Conservation (phyloP, 2,888 invertebrate genomes). For the Chymomyza fuscimana region DNA sequence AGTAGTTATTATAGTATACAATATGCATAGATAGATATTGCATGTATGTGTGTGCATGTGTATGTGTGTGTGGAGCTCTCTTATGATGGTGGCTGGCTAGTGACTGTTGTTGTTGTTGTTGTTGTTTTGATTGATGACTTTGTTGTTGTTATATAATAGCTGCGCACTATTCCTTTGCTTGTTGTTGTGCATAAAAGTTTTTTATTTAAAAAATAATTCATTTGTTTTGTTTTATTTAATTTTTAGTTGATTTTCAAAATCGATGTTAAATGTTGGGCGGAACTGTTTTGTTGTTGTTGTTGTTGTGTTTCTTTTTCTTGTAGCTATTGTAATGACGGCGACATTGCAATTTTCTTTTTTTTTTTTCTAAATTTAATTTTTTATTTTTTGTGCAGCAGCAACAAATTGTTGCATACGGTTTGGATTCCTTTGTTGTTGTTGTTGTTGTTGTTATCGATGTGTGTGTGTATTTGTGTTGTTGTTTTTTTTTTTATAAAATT, state of each 20-base stretch:
- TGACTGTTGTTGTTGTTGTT: conserved; percentile 6
- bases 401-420: not conserved
- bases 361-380: not conserved
- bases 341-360: not conserved
- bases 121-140: conserved; percentile 9
- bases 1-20: conserved; percentile 9
- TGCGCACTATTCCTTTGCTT: not conserved
- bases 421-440: conserved; percentile 19
- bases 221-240: conserved; percentile 15
- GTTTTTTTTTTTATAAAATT: conserved; percentile 15
- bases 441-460: conserved; percentile 29
- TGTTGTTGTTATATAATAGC: not conserved
- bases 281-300: conserved; percentile 54
- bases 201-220: conserved; percentile 34
- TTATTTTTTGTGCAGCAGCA: not conserved
- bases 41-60: conserved; percentile 24
- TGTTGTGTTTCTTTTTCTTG: conserved; percentile 32
- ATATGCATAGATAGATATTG: conserved; percentile 14
- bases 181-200: conserved; percentile 38
- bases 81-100: conserved; percentile 13
- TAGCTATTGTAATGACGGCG: not conserved
- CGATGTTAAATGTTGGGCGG: conserved; percentile 69
- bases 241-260: conserved; percentile 62
- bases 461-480: not conserved
- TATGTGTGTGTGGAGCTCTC: conserved; percentile 14